Percentiles rank a stretch among this genome's conserved stretches.
These are phyloP conservation scores for Mesorhabditis belari DNA, from an alignment of 2,888 invertebrate genomes.

Conservation along the genomic window DNA sequence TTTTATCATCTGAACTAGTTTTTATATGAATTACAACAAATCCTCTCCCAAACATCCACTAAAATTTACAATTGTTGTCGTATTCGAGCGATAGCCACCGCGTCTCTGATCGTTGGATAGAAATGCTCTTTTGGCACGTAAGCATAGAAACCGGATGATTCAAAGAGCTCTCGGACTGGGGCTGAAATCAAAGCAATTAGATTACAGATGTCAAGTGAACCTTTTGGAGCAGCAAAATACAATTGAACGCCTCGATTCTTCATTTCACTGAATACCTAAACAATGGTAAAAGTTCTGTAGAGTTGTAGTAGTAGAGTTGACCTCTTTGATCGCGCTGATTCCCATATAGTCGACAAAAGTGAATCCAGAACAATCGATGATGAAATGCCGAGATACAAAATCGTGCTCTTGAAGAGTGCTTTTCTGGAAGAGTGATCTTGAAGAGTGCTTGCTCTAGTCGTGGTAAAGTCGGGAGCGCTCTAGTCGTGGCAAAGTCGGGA, in stretches of 20 bases:
- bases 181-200: conserved; percentile 19
- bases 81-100: conserved; percentile 45
- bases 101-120: conserved; percentile 50
- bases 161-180: conserved; percentile 47
- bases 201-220: conserved; percentile 3
- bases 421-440: neutral
- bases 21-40: no score
- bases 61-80: conserved; percentile 23
- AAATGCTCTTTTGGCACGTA: conserved; percentile 49
- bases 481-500: no score
- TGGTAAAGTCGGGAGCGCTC: no score
- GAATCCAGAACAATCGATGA: conserved; percentile 51
- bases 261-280: conserved; percentile 37
- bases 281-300: neutral
- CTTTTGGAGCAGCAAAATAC: conserved; percentile 51
- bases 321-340: conserved; percentile 49
- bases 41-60: neutral
- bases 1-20: no score
- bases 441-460: no score
- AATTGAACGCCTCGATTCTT: conserved; percentile 37
- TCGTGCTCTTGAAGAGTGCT: conserved; percentile 4
- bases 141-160: conserved; percentile 41
- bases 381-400: conserved; percentile 36
- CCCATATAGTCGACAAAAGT: conserved; percentile 53
- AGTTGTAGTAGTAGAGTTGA: conserved; percentile 7